Evolutionary conservation across 2,113 vertebrate genomes (phyloP), one percentile per base, ranked within the genome.

Genomic region (Atlantisia rogersi): DNA sequence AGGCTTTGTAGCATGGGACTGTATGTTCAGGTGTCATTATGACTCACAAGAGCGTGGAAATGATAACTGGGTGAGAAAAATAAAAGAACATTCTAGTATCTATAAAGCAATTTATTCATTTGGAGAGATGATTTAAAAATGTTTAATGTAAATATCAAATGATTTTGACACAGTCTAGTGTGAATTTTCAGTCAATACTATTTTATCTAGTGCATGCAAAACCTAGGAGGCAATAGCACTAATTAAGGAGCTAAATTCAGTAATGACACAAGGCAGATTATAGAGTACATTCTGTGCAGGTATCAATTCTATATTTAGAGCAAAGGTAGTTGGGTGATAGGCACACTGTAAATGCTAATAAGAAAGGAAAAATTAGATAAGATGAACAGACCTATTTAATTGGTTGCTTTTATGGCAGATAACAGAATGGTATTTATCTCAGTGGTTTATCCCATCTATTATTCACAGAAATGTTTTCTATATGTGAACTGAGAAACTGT

Each of bases 241-340:
- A 95, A 94, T 96, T 96, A 94, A 93, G 82, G 35, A 96, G 32
- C 76, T 97, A 94, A 94, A 94, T 92, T 95, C 92, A 90, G 88
- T 90, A 84, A 88, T 81, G 73, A 78, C 46, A 88, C 71, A 32
- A 95, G 79, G 68, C 58, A 95, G 76, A 92, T 77, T 90, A 90
- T 15, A 86, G 52, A 94, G 89, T 91, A 93, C 75, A 59, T 95
- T 96, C 82, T 96, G 88, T 90, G 82, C 79, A 97, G 93, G 92
- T 97, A 96, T 93, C 88, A 90, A 37, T 86, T 94, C 92, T 95
- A 90, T 94, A 92, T 96, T 96, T 95, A 93, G 92, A 95, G 58
- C 77, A 76, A 58, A 88, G 82, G 42, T 86, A 93, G 85, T 26
- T 83, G 73, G 71, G 65, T 78, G 58, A 93, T 88, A 91, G 80